phyloP scores from a whole-genome alignment of 2,888 invertebrate species.

The Sinopyrophorus schimmeli region DNA sequence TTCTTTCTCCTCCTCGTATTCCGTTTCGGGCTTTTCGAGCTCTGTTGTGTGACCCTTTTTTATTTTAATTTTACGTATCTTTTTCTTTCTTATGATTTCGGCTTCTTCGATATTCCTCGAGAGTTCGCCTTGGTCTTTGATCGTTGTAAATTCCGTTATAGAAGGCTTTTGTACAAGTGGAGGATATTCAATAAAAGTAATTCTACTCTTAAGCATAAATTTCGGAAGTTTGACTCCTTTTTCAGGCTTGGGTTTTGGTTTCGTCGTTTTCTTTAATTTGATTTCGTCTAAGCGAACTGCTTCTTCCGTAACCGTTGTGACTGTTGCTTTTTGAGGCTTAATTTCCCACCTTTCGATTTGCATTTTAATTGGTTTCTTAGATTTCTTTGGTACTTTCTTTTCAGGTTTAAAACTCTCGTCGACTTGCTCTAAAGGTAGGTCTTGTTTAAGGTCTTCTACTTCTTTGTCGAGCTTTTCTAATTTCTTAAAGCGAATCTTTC shows the following conservation, averaged over 20 bases:
- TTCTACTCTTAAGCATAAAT: conserved; percentile 56
- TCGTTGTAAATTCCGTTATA: conserved; percentile 45
- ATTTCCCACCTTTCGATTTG: conserved; percentile 55
- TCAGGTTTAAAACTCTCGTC: conserved; percentile 50
- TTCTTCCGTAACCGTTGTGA: conserved; percentile 29
- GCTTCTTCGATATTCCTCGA: conserved; percentile 59
- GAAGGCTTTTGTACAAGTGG: too few species aligned
- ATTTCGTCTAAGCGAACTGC: conserved; percentile 49
- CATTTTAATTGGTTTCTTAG: conserved; percentile 50
- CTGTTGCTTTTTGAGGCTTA: conserved; percentile 39
- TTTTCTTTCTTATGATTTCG: conserved; percentile 54
- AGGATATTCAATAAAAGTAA: conserved; percentile 63
- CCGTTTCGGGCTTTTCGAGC: conserved; percentile 55
- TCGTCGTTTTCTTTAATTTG: conserved; percentile 48
- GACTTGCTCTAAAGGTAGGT: conserved; percentile 48
- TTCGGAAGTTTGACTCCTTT: conserved; percentile 53
- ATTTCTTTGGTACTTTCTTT: conserved; percentile 40
- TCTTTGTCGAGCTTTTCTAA: conserved; percentile 56
- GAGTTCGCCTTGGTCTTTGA: conserved; percentile 55
- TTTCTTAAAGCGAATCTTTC: conserved; percentile 53
- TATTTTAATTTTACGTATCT: conserved; percentile 53
- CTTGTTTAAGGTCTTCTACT: conserved; percentile 50
- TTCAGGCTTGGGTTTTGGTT: conserved; percentile 49
- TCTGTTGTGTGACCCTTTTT: conserved; percentile 49
- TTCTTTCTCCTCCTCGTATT: conserved; percentile 52